Base-by-base conservation (phyloP, 2,888 invertebrate species). In the Ormyrus labotus region DNA sequence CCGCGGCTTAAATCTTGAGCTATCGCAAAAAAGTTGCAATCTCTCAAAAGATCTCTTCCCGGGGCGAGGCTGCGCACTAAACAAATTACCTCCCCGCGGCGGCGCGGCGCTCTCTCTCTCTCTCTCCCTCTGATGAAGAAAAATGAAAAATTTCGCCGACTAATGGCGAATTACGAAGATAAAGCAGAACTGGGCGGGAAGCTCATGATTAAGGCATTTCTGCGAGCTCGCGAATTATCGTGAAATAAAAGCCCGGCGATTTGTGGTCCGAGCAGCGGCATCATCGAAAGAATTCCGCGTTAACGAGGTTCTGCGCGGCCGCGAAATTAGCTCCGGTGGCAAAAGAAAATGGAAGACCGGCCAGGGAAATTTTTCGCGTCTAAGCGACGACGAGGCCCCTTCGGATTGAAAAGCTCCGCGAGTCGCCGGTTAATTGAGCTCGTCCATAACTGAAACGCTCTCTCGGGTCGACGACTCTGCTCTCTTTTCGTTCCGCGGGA, bases 151-250 rank as follows among this genome's bases (percentile, higher is more conserved):
- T 63, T 19, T 53, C 57, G 34, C 2, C 51, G 19, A 51, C 72
- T 81, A 81, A 77, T 77, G 63, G 76, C 76, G 67, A 75, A 80
- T 80, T 67, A 64, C 63, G 68, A 68, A 57, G 63, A 72, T 67
- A 68, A 75, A 75, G 74, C 11, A 76, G 45, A 13, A 48, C 19
- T 6, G 63, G 55, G 9, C 13, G n/a, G 47, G 61, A 51, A 72
- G 61, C 75, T 77, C 82, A 78, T 83, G 86, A 87, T 87, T 87
- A 88, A 86, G 84, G 82, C 84, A 84, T 86, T 85, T 85, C 83
- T 85, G 84, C 73, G 81, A 82, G 82, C 81, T 81, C 80, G 83
- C 83, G 86, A 87, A 86, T 88, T 87, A 87, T 86, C 82, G 84
- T 82, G 74, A 83, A 84, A 86, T 84, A 85, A 85, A 68, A 87